Base-by-base conservation (phyloP, 2,888 invertebrate genomes). In the Drosophila merina region DNA sequence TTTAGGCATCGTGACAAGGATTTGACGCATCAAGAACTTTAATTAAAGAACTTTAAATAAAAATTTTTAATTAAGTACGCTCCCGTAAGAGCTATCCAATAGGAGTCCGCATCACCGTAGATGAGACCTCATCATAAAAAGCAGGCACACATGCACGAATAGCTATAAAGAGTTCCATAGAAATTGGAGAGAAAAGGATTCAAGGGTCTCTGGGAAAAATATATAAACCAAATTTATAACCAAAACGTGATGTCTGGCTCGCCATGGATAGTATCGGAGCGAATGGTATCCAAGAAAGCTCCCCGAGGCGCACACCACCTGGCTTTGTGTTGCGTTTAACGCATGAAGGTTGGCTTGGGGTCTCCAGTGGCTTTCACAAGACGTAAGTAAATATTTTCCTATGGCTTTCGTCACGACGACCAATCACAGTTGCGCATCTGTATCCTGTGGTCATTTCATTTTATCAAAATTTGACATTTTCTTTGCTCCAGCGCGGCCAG, bases 161-260 rank as follows among this genome's bases (percentile, higher is more conserved):
- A 54, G 71, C 57, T 63, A 72, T 79, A 75, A 77, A 79, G 79
- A 72, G 71, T 66, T 71, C 56, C 36, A 14, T 58, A 47, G 51
- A 33, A 33, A 33, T 33, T n/a, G 33, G 33, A 33, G 33, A 33
- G 33, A 10, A 33, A 33, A 33, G 33, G 33, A 10, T 33, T 33
- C 10, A 14, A 40, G 12, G 14, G 14, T 8, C 7, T 8, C 20
- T 55, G 62, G 56, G 60, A 75, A 38, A 78, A 84, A 74, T 72
- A 58, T 83, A 79, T 86, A 86, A 85, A 84, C 78, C 74, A 81
- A 85, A 86, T 84, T 84, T 86, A 85, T 84, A 86, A 85, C 85
- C 75, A 79, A 82, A 79, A 86, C 84, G 87, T 84, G 84, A 85
- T 74, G 66, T 77, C 87, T 73, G 20, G 20, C 20, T 20, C 60